A percentile compares a stretch with the other conserved stretches of the same genome.
These are phyloP conservation scores for Tetragonula carbonaria DNA, from an alignment of 2,888 invertebrate species.

Conservation along the genomic window DNA sequence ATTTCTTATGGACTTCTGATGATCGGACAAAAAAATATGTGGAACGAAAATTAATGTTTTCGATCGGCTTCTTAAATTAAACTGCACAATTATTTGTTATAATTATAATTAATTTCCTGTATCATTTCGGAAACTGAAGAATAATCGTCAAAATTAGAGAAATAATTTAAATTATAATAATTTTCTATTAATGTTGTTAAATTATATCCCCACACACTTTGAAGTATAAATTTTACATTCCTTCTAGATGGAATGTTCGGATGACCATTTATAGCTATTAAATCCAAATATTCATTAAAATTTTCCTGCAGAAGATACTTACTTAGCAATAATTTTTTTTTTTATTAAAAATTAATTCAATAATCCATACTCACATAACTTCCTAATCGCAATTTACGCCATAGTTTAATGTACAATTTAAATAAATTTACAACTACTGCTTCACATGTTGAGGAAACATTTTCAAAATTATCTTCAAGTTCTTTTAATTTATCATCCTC, in stretches of 20 bases:
- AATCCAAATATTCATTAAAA: constrained; percentile 33
- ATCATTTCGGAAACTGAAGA: constrained; percentile 30
- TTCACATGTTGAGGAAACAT: constrained; percentile 12
- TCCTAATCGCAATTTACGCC: not conserved
- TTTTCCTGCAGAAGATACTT: constrained; percentile 9
- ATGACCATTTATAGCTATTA: constrained; percentile 26
- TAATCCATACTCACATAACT: constrained; percentile 29
- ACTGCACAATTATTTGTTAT: not conserved
- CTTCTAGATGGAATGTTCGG: constrained; percentile 22
- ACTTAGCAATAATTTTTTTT: not conserved
- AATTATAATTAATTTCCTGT: constrained; percentile 23
- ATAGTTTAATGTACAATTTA: constrained; percentile 26
- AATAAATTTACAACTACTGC: constrained; percentile 20
- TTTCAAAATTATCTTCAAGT: constrained; percentile 30
- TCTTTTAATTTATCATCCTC: not conserved
- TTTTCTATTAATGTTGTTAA: constrained; percentile 22
- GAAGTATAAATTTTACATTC: constrained; percentile 30
- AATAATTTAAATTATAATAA: constrained; percentile 33
- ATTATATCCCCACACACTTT: constrained; percentile 38
- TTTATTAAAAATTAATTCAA: not conserved
- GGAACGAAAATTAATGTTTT: too few species aligned
- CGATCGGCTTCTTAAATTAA: too few species aligned
- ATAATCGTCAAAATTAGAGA: constrained; percentile 34
- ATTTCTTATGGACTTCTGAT: too few species aligned
- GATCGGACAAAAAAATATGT: too few species aligned